Evolutionary conservation across 2,797 vertebrate genomes (phyloP), one percentile per base, ranked within the genome.

Genomic region (Rhynchotus rufescens): DNA sequence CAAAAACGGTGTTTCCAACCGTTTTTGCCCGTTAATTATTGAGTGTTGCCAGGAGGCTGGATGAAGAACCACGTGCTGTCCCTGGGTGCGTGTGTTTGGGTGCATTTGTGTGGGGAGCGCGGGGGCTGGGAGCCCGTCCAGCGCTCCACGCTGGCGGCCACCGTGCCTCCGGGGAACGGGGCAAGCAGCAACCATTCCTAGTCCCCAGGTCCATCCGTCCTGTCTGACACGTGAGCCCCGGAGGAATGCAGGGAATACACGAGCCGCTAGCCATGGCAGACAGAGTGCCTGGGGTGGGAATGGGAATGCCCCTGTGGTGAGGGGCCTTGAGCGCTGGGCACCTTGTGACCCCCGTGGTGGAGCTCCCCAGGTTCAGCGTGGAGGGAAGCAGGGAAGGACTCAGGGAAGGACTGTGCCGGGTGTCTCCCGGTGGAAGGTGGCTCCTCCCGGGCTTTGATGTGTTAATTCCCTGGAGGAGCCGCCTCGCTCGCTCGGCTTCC

Each of bases 401-500:
- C 36, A 36, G 36, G 36, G 36, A 36, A 36, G 36, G 36, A 36
- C 36, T 4, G 36, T 36, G 36, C 36, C 36, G 3, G 36, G 36
- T 36, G 36, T 10, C 36, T 36, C 36, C 36, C 36, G 9, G 36
- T 36, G 54, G 86, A 79, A 40, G 34, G 47, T 73, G 87, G 69
- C 34, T 52, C 66, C 26, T 62, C 34, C 88, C 52, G 88, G 96
- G 91, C 92, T 96, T 96, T 96, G 95, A 96, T 96, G 92, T 96
- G 95, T 96, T 95, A 96, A 96, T 94, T 92, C 86, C 88, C 47
- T 56, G 3, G 93, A 75, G 80, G 64, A 90, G 90, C 79, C 42
- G 59, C 56, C 82, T 2, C 90, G 92, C 68, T 76, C 92, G 34
- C 80, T 79, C 13, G 1, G 17, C 72, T 88, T 89, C 79, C 87